Conservation (phyloP, 1,140 invertebrate genomes). For the Drosophila albomicans region DNA sequence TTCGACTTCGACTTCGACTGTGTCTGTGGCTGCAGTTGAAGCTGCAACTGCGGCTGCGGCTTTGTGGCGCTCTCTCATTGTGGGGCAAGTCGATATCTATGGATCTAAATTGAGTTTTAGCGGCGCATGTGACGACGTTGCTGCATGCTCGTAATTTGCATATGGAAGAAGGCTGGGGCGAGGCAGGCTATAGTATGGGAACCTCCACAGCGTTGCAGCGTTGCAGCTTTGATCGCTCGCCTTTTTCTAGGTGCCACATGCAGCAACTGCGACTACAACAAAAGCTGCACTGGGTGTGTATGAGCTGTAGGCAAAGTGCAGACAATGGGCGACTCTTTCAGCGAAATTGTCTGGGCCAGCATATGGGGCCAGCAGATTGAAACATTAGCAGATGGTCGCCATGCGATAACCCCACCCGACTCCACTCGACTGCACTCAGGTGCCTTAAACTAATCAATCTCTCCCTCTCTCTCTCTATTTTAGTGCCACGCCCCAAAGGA, state of each 20-base stretch:
- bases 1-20: background rate
- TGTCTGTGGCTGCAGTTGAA: background rate
- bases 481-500: conserved; percentile 91
- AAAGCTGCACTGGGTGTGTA: conserved; percentile 63
- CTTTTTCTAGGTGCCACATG: conserved; percentile 59
- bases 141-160: conserved; percentile 76
- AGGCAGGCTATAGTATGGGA: conserved; percentile 55
- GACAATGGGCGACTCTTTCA: conserved; percentile 75
- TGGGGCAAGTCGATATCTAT: conserved; percentile 66
- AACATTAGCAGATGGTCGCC: conserved; percentile 79
- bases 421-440: conserved; percentile 7
- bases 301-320: conserved; percentile 55
- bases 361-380: conserved; percentile 79
- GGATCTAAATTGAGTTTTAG: conserved; percentile 83
- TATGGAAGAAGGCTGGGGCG: conserved; percentile 64
- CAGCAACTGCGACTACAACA: conserved; percentile 19
- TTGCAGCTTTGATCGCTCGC: conserved; percentile 3
- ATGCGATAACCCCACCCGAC: conserved; percentile 59
- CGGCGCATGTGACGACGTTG: conserved; percentile 74
- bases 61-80: conserved; percentile 41
- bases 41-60: conserved; percentile 18
- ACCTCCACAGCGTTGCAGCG: conserved; percentile 65
- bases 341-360: conserved; percentile 57
- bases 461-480: conserved; percentile 32
- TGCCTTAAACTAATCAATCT: conserved; percentile 26